phyloP scores from a whole-genome alignment of 2,797 vertebrate species.

The Stomatorhinus walkeri region DNA sequence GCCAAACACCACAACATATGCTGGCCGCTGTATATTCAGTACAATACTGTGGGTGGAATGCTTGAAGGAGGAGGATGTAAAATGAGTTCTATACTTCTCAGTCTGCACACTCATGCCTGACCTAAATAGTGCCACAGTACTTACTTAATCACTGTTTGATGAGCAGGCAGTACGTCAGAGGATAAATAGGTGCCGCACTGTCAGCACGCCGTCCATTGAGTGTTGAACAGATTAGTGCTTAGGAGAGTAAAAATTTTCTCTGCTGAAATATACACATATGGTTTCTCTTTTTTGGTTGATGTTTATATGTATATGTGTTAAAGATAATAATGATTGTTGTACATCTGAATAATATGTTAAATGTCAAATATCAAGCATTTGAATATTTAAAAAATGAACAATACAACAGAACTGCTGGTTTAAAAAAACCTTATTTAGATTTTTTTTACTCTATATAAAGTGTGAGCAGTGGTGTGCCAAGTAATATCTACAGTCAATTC shows the following conservation, averaged over 20 bases:
- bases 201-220: background rate
- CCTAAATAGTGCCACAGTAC: background rate
- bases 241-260: background rate
- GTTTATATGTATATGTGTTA: background rate
- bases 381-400: background rate
- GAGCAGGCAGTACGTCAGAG: background rate
- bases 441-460: background rate
- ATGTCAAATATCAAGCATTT: background rate
- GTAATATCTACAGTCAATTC: background rate
- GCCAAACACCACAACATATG: background rate
- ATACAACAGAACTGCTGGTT: background rate
- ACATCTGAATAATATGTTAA: background rate
- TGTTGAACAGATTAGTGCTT: background rate
- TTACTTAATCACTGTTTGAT: background rate
- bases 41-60: background rate
- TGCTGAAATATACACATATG: background rate
- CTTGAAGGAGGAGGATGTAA: background rate
- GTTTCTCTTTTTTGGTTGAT: background rate
- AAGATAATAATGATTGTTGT: background rate
- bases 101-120: background rate
- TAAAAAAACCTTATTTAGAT: background rate
- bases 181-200: background rate
- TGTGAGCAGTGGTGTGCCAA: background rate
- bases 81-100: background rate
- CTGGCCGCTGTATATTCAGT: background rate